A percentile compares a stretch with the other conserved stretches of the same genome.
phyloP scores from a whole-genome alignment of 1,140 invertebrate genomes.

The Pseudomyrmex dendroicus region DNA sequence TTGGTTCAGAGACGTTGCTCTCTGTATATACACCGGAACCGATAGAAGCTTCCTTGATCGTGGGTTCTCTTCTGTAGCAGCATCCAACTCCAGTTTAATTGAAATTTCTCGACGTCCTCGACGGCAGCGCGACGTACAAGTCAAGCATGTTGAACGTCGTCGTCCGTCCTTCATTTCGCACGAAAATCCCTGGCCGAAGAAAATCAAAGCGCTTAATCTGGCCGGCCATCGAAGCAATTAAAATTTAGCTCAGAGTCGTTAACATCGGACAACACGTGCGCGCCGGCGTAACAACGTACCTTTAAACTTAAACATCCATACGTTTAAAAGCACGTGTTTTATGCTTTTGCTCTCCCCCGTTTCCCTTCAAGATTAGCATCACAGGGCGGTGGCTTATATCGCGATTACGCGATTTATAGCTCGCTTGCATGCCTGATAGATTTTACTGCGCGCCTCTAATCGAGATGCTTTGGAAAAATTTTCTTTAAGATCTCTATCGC shows the following conservation, averaged over 20 bases:
- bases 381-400: not conserved
- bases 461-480: conserved; percentile 7
- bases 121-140: not conserved
- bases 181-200: conserved; percentile 17
- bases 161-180: conserved; percentile 6
- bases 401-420: conserved; percentile 14
- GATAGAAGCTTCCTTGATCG: conserved; percentile 31
- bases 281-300: conserved; percentile 6
- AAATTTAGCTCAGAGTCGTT: conserved; percentile 33
- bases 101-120: conserved; percentile 54
- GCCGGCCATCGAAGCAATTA: conserved; percentile 20
- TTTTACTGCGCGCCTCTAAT: conserved; percentile 23
- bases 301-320: conserved; percentile 25
- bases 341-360: not conserved
- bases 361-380: conserved; percentile 27
- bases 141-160: not conserved
- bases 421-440: conserved; percentile 28
- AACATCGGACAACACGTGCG: conserved; percentile 19
- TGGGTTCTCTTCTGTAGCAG: not conserved
- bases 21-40: conserved; percentile 7
- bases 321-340: conserved; percentile 41
- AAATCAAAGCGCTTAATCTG: conserved; percentile 35
- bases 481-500: not conserved
- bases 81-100: conserved; percentile 53
- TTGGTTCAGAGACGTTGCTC: conserved; percentile 9